A percentile compares a stretch with the other conserved stretches of the same genome.
Evolutionary conservation across 2,888 invertebrate genomes (phyloP).

Genomic region (Bedellia somnulentella): DNA sequence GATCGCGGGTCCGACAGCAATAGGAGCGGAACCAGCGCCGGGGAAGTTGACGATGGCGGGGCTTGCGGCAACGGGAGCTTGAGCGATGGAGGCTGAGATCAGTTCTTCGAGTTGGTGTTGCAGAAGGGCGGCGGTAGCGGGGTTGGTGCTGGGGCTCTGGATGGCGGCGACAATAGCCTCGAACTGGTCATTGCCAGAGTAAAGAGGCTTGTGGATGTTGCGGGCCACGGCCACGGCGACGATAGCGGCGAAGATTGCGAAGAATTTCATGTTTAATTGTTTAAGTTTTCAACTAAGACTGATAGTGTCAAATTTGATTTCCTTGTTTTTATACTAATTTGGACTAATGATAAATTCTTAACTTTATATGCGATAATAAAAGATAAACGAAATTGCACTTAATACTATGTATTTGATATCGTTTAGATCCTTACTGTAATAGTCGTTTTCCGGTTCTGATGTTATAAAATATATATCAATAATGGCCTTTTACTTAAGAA

Average conservation of each 20-base stretch:
- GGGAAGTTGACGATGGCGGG: conserved; percentile 10
- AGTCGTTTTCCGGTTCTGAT: no score
- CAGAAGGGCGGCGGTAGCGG: conserved; percentile 23
- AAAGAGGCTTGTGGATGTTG: conserved; percentile 13
- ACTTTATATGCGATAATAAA: no score
- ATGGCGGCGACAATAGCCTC: conserved; percentile 25
- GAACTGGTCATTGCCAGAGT: conserved; percentile 18
- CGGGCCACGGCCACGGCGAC: conserved; percentile 18
- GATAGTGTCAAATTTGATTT: no score
- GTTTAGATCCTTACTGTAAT: no score
- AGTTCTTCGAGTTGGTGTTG: conserved; percentile 19
- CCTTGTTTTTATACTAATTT: no score
- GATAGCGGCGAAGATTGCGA: conserved; percentile 22
- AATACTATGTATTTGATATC: no score
- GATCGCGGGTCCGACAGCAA: conserved; percentile 9
- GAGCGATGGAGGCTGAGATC: conserved; percentile 18
- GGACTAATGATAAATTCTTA: no score
- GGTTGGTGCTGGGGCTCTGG: conserved; percentile 25
- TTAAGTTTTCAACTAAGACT: no score
- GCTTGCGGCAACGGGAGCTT: conserved; percentile 17
- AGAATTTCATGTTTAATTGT: neutral
- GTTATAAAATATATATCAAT: no score
- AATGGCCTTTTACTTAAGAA: no score
- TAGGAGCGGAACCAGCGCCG: conserved; percentile 6
- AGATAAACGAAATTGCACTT: no score